Evolutionary conservation across 2,113 vertebrate species (phyloP), one percentile per base, ranked within the genome.

Genomic region (Capricornis sumatraensis): DNA sequence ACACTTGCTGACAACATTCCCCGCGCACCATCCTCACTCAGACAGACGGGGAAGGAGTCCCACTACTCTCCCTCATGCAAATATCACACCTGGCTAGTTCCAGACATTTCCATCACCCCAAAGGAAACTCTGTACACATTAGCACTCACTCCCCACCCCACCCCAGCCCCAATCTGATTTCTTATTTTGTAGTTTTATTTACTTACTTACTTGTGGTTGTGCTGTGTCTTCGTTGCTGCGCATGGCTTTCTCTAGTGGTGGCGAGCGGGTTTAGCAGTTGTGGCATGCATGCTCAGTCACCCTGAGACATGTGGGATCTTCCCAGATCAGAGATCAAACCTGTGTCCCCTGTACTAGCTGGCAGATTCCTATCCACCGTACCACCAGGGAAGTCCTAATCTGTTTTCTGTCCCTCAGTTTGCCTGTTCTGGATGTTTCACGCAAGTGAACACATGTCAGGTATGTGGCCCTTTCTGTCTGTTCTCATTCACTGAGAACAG

Each of bases 401-500:
- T 43, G 40, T 27, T 76, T 76, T 14, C 11, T n/a, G 53, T 43
- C 27, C 12, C 6, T 10, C 13, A 6, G 30, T 25, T 17, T 43
- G 53, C 94, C 43, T n/a, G n/a, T 62, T 53, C 58, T 14, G 21
- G n/a, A 14, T 23, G 17, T 45, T 53, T 78, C 81, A 7, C 7
- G 1, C 7, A 28, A 8, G n/a, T 11, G 33, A 2, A 53, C 11
- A 15, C 47, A 12, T 5, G 15, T 3, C 15, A 45, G 21, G 21
- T 12, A 45, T 0, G 52, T 15, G 45, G 55, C 7, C 81, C 45
- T 64, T 27, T 23, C 45, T 11, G 67, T 95, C 36, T 86, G 45
- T 36, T 5, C n/a, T 23, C 14, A 10, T 30, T 78, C 87, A 62
- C 55, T 53, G 11, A 45, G 14, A 43, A 43, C 2, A 47, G 64